Evolutionary conservation across 2,113 vertebrate species (phyloP).

Genomic region (Grus americana): DNA sequence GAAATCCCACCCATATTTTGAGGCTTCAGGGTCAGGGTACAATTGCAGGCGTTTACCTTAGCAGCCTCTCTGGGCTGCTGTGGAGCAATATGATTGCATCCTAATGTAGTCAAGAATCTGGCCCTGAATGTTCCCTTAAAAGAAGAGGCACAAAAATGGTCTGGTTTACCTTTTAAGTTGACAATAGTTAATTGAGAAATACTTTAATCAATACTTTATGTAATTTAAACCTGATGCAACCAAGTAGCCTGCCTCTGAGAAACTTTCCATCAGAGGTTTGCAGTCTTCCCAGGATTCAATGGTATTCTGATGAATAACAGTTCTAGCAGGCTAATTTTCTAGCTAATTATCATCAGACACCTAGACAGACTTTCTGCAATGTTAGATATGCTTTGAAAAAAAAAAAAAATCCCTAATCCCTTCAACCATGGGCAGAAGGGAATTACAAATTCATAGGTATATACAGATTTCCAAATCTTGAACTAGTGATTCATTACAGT

Average conservation of each 20-base stretch:
- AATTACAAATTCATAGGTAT: slow-evolving; percentile 62
- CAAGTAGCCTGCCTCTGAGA: slow-evolving; percentile 56
- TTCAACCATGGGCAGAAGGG: slow-evolving; percentile 19
- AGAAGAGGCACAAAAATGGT: neutral
- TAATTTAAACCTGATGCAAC: slow-evolving; percentile 55
- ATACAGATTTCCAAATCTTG: slow-evolving; percentile 61
- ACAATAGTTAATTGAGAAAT: neutral
- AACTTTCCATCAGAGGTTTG: slow-evolving; percentile 49
- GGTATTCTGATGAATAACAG: slow-evolving; percentile 63
- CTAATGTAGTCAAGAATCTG: neutral
- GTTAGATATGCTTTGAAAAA: slow-evolving; percentile 63
- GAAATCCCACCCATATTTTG: neutral
- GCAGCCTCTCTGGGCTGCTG: neutral
- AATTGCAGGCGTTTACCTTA: neutral
- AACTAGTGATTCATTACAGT: slow-evolving; percentile 56
- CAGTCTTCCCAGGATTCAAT: slow-evolving; percentile 28
- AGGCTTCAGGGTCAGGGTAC: neutral
- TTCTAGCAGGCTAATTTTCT: slow-evolving; percentile 71
- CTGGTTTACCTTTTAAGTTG: neutral
- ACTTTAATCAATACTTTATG: slow-evolving; percentile 57
- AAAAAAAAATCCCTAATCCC: neutral
- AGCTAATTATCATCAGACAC: slow-evolving; percentile 72
- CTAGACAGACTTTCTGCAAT: slow-evolving; percentile 61
- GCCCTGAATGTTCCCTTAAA: neutral
- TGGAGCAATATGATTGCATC: neutral